These are phyloP conservation scores for Oophaga sylvatica DNA, from an alignment of 2,797 vertebrate species.

Conservation along the genomic window DNA sequence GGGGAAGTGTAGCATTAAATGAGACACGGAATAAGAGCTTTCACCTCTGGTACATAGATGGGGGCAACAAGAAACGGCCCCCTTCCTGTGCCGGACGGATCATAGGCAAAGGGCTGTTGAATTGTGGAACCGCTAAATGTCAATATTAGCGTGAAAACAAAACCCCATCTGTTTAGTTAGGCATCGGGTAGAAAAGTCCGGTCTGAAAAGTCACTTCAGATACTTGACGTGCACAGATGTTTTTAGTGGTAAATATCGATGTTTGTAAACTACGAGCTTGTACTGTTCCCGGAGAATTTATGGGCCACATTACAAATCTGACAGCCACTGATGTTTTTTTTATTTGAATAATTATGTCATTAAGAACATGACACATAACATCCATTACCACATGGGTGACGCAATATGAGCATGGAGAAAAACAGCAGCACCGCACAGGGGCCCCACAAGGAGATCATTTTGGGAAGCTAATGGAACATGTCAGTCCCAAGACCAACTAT, in stretches of 20 bases:
- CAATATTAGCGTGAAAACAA: background rate
- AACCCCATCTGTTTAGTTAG: background rate
- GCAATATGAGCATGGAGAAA: conserved; percentile 2
- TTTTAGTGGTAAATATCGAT: background rate
- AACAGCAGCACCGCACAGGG: background rate
- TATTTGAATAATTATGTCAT: conserved; percentile 61
- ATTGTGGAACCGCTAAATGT: background rate
- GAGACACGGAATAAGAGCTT: too few species aligned
- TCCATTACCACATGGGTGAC: conserved; percentile 49
- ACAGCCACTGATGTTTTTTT: conserved; percentile 48
- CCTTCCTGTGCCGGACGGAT: background rate
- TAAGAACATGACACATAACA: conserved; percentile 55
- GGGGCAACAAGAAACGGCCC: too few species aligned
- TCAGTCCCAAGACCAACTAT: background rate
- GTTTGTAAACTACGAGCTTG: background rate
- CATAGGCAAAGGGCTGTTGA: background rate
- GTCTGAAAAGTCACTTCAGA: background rate
- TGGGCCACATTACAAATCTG: conserved; percentile 43
- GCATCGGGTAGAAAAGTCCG: background rate
- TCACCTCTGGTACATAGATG: too few species aligned
- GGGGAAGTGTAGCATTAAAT: too few species aligned
- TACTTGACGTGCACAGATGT: background rate
- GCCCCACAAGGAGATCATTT: background rate
- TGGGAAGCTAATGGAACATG: background rate
- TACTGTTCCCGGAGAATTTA: conserved; percentile 32